Base-by-base conservation (phyloP, 1,140 invertebrate genomes). In the Drosophila cardini region DNA sequence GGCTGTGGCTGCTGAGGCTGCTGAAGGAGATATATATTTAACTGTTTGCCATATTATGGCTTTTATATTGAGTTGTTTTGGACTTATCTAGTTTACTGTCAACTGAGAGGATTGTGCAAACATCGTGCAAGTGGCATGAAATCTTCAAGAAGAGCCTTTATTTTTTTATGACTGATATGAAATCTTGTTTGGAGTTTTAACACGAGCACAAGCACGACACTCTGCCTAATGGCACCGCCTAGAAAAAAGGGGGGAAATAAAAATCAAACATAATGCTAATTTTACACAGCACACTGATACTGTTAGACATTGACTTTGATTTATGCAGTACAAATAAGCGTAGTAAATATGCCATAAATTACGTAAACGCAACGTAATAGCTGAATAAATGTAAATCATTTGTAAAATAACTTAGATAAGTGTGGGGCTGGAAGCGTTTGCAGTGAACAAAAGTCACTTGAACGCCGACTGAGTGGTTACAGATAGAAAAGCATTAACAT, bases 51-150 rank as follows among this genome's bases (percentile, higher is more conserved):
- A 71, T 89, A 89, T 89, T 89, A 89, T 90, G 85, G 85, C 85
- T 84, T 89, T 89, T 89, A 89, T 89, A 89, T 89, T 89, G 85
- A 89, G 85, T 90, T 89, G 84, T 89, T 89, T 84, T 89, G 85
- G 80, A 84, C 80, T 89, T 89, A 89, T 89, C 85, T 89, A 90
- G 85, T 89, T 87, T 89, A 87, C 63, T 70, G 84, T 76, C 72
- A 62, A 67, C 26, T 60, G 45, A 78, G 70, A 61, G 82, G 63
- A 71, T 70, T 75, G 56, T 57, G 64, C 79, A 62, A 76, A 87
- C 68, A 78, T n/a, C 38, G 53, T 38, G 21, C 43, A 58, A 57
- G 61, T 57, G 60, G 45, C 32, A 60, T 69, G 62, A 63, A 70
- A 78, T 26, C 52, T 72, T 78, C 71, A 73, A 43, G 16, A 34